Evolutionary conservation across 1,140 invertebrate genomes (phyloP).

Genomic region (Drosophila auraria): DNA sequence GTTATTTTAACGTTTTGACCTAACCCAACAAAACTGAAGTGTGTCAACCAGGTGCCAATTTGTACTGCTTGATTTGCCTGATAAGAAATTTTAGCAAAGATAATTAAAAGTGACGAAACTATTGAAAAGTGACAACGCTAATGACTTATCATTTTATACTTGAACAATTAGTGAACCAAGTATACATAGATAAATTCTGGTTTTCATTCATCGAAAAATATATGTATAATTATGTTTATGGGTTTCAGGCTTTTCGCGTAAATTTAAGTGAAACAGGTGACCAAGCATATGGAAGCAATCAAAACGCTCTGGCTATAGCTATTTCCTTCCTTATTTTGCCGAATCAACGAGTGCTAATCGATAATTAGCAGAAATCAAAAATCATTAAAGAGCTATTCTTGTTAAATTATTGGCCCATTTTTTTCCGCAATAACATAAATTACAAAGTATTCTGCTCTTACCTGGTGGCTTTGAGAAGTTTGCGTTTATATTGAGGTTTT

Average conservation of each 20-base stretch:
- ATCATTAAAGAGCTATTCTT: conserved; percentile 2
- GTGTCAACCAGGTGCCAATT: neutral
- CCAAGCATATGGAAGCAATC: conserved; percentile 25
- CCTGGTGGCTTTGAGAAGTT: conserved; percentile 34
- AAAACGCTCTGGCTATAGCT: neutral
- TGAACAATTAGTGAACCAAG: neutral
- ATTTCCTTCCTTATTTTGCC: neutral
- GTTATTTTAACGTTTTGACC: neutral
- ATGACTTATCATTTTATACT: neutral
- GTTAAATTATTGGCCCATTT: neutral
- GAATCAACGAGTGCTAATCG: conserved; percentile 14
- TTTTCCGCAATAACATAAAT: neutral
- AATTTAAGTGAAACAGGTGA: conserved; percentile 27
- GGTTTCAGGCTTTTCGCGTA: neutral
- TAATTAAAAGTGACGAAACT: conserved; percentile 11
- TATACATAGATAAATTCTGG: neutral
- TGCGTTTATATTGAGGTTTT: conserved; percentile 35
- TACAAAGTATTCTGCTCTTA: neutral
- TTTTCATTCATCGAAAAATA: conserved; percentile 14
- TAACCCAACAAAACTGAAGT: conserved; percentile 17
- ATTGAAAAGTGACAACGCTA: neutral
- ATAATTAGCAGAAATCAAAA: conserved; percentile 13
- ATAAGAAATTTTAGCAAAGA: conserved; percentile 25
- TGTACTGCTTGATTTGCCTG: neutral
- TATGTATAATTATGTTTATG: neutral